A percentile compares a stretch with the other conserved stretches of the same genome.
These are phyloP conservation scores for Papilio demoleus DNA, from an alignment of 2,888 invertebrate species.

Conservation along the genomic window DNA sequence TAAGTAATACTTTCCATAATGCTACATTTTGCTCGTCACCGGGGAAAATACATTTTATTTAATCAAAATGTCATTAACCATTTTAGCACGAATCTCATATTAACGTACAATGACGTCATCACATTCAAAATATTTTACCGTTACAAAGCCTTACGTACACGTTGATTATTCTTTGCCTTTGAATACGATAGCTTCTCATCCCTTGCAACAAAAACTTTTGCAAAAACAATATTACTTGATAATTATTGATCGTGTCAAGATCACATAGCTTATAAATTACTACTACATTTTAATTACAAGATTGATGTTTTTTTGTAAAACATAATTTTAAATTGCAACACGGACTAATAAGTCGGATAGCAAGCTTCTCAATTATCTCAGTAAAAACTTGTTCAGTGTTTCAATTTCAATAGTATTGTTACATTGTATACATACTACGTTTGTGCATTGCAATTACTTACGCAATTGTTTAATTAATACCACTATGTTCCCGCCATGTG, in stretches of 20 bases:
- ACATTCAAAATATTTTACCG: neutral
- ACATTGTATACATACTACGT: slow-evolving; percentile 3
- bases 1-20: neutral
- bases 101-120: neutral
- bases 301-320: neutral
- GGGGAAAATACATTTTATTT: neutral
- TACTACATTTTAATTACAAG: neutral
- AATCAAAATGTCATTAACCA: neutral
- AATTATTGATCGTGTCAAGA: neutral
- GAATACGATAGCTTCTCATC: neutral
- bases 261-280: neutral
- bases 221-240: neutral
- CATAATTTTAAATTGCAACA: neutral
- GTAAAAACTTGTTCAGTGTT: neutral
- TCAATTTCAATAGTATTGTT: neutral
- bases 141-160: neutral
- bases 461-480: slow-evolving; percentile 18
- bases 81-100: neutral
- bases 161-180: neutral
- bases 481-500: slow-evolving; percentile 7
- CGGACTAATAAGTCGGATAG: slow-evolving; percentile 4
- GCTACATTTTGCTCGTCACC: neutral
- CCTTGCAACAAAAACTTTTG: neutral
- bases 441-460: slow-evolving; percentile 16
- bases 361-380: neutral